Base-by-base conservation (phyloP, 2,888 invertebrate species). In the Drosophila limbata region DNA sequence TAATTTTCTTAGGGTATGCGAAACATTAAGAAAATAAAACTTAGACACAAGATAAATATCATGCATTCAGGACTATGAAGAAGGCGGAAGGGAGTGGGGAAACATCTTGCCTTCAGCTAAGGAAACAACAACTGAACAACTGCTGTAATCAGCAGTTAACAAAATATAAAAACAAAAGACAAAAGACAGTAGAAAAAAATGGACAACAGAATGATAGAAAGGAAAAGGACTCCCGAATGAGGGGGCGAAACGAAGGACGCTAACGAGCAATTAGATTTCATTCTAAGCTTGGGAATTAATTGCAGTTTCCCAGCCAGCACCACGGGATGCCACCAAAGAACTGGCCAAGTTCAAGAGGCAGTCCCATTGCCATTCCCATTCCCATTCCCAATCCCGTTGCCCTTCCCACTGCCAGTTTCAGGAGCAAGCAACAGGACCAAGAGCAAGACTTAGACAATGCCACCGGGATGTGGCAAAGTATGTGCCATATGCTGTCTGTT, bases 211-310 rank as follows among this genome's bases (percentile, higher is more conserved):
- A 44, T 19, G 11, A 42, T 17, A 40, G 15, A 40, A 10, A 40
- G 40, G 44, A 11, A 40, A 39, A 52, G 69, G 72, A 69, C 62
- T 72, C 63, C 51, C 44, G 56, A 53, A 37, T 21, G 21, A 55
- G 40, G 50, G 52, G 53, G 51, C 19, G 55, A 51, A 50, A 55
- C 47, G 51, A 39, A 52, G 25, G 25, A 25, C 25, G 89, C 91
- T 91, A 90, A 90, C 91, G 91, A 90, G 91, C 91, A 91, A 91
- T 91, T 91, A 91, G 91, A 91, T 91, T 91, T 91, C 91, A 91
- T 91, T 91, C 90, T 88, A 84, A 90, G 81, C 88, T 84, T 78
- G 90, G 91, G 91, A 91, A 91, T 91, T 91, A 91, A 91, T 91
- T 91, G 91, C 83, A 81, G 79, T 79, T 84, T 82, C 71, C 79